Evolutionary conservation across 2,797 vertebrate genomes (phyloP), one percentile per base, ranked within the genome.

Genomic region (Discoglossus pictus): DNA sequence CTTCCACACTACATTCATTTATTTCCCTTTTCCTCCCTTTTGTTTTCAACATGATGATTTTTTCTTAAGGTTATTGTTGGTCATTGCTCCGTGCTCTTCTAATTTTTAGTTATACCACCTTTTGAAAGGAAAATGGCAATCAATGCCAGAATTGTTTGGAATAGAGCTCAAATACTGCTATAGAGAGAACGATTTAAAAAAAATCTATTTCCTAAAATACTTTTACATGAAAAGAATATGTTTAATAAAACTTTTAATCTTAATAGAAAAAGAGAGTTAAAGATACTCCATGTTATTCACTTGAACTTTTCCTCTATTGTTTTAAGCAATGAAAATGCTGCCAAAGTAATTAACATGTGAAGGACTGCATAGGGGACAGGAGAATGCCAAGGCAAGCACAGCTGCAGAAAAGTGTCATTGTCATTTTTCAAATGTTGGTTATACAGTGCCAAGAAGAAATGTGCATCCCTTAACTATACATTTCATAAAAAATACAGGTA

Each of bases 331-430:
- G 39, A 16, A 61, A 24, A 18, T 18, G 20, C 38, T 68, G 56
- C 65, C 65, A 68, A 68, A 61, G 48, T 54, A 61, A 68, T 68
- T 68, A 61, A 52, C 61, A 52, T 68, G 47, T 46, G 47, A 44
- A 61, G 39, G n/a, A 17, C 56, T 53, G 9, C 18, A 38, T 31
- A 25, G 48, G 35, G 36, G 52, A 24, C 20, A 36, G 47, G 9
- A 52, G 27, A 18, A 38, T 61, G 65, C 65, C 48, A 60, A 61
- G 46, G 39, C 35, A 53, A 53, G 65, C 15, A 23, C 21, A 43
- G 21, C 15, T 47, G 21, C 44, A 55, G 42, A 50, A 60, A 67
- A 61, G 25, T 46, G 56, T 17, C 39, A 46, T 13, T 59, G 44
- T 23, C 35, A 52, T 60, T 68, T 68, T 59, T 59, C 44, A 42